Evolutionary conservation across 2,888 invertebrate genomes (phyloP).

Genomic region (Arge pagana): DNA sequence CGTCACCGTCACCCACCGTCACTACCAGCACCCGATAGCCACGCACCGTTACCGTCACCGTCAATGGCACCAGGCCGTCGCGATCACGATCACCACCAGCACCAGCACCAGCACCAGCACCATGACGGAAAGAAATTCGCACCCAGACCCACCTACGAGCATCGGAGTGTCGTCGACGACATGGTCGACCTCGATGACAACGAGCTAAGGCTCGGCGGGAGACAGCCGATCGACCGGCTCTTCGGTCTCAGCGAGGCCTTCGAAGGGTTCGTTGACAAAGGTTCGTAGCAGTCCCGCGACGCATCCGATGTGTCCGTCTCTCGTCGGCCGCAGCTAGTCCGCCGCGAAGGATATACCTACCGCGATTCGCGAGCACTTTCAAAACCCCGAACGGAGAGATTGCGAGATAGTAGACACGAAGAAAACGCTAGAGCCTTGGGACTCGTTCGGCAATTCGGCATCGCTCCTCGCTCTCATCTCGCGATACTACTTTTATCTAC

Average conservation of each 20-base stretch:
- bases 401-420: no score
- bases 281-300: no score
- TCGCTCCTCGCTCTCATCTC: no score
- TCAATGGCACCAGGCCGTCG: constrained; percentile 47
- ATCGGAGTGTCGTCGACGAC: constrained; percentile 59
- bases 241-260: constrained; percentile 67
- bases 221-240: constrained; percentile 65
- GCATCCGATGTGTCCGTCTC: no score
- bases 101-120: constrained; percentile 48
- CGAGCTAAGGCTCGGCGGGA: constrained; percentile 53
- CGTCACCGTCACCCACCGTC: constrained; percentile 45
- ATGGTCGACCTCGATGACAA: constrained; percentile 55
- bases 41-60: constrained; percentile 52
- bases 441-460: no score
- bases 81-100: constrained; percentile 26
- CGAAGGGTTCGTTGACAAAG: constrained; percentile 69
- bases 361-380: no score
- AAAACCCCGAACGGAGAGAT: no score
- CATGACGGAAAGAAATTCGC: constrained; percentile 46
- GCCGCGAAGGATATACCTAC: no score
- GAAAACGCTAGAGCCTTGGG: no score
- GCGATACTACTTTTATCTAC: no score
- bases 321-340: no score
- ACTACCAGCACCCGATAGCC: constrained; percentile 52
- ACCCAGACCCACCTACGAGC: constrained; percentile 56